Evolutionary conservation across 1,140 invertebrate species (phyloP), one percentile per base, ranked within the genome.

Genomic region (Caenorhabditis briggsae): DNA sequence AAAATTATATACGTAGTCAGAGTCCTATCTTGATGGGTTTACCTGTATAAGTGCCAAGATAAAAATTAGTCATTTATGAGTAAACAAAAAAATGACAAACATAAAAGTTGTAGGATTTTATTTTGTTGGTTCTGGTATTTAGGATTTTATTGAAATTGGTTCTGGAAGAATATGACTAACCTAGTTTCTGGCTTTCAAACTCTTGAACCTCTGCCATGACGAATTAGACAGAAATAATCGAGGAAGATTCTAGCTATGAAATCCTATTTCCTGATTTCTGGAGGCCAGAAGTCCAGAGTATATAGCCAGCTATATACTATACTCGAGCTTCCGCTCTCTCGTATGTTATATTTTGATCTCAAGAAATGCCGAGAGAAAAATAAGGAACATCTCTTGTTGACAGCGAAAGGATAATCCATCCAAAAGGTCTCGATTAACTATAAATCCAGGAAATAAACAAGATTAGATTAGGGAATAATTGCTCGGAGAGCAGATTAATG

Each of bases 391-490:
- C 11, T 18, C 5, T 43, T 9, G 18, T 70, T 2, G 41, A 70
- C 43, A 43, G 18, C 14, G 64, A 16, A 70, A 70, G 64, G 64
- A 70, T 70, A 43, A 70, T 33, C 64, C 23, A 33, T 25, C 41
- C 64, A 41, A 70, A 70, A 70, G 33, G 64, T 43, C 64, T 70
- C 33, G 59, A 61, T 61, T 61, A 61, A 9, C 9, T 7, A n/a
- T n/a, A 58, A 58, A 58, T 53, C 16, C 50, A 61, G 59, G 23
- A 61, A 61, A 61, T 61, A 61, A 61, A 61, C 59, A 61, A 33
- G 59, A 61, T 61, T 61, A 61, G 23, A 58, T 58, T 8, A 58
- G 33, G 1, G 33, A 3, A 33, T 33, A 58, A 58, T n/a, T 18
- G 56, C 56, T 58, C 56, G 16, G 18, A 58, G 56, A 58, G 56